A percentile compares a stretch with the other conserved stretches of the same genome.
These are phyloP conservation scores for Bucco capensis DNA, from an alignment of 2,113 vertebrate genomes.

Conservation along the genomic window DNA sequence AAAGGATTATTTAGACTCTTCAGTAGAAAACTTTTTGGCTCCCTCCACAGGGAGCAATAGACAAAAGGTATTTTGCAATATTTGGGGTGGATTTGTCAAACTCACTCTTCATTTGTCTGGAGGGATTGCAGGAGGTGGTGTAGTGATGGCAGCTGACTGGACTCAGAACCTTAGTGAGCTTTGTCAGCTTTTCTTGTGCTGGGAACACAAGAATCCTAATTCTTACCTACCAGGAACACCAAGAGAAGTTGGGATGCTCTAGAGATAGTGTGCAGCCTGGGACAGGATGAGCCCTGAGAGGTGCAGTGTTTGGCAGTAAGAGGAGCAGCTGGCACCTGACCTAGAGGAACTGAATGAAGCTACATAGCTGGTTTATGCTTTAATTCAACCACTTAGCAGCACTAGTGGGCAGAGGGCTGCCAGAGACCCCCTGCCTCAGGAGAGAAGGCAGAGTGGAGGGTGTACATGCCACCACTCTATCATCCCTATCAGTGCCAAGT, in stretches of 20 bases:
- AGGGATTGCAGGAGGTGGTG: background rate
- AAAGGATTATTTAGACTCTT: background rate
- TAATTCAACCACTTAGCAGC: background rate
- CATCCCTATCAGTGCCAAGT: too few relatives aligned
- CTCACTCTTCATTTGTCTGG: background rate
- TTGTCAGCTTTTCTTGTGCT: background rate
- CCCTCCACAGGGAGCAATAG: background rate
- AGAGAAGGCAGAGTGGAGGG: background rate
- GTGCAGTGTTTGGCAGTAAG: background rate
- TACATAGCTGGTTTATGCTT: background rate
- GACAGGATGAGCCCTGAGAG: background rate
- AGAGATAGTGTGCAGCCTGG: background rate
- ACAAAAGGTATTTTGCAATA: background rate
- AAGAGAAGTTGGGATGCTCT: background rate
- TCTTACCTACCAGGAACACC: background rate
- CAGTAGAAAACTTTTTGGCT: background rate
- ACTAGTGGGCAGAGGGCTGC: background rate
- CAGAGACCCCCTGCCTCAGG: background rate
- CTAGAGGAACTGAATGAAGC: background rate
- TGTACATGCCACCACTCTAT: background rate
- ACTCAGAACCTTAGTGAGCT: background rate
- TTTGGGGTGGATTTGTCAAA: background rate
- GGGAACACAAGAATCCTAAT: background rate
- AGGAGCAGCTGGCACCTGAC: background rate
- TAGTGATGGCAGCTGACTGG: background rate